Evolutionary conservation across 2,797 vertebrate species (phyloP).

Genomic region (Enteromius afrohamiltoni): DNA sequence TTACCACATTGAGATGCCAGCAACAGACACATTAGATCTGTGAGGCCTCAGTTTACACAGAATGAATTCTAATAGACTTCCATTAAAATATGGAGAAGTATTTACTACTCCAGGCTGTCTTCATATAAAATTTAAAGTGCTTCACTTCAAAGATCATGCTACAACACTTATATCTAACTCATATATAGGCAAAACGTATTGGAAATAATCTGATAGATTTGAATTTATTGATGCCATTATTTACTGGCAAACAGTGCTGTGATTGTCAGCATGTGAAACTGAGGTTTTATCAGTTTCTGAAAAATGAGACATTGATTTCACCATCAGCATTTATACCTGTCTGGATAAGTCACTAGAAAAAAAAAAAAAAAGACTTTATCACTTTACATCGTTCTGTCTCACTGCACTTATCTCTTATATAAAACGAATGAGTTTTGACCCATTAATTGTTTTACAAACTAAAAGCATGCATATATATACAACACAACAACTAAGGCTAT

Average conservation of each 20-base stretch:
- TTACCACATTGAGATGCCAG: constrained; percentile 5
- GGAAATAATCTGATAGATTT: constrained; percentile 7
- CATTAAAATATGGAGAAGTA: constrained; percentile 20
- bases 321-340: neutral
- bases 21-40: constrained; percentile 27
- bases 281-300: neutral
- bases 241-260: constrained; percentile 5
- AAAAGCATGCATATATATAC: neutral
- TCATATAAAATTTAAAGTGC: constrained; percentile 14
- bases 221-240: neutral
- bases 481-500: neutral
- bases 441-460: too few species aligned
- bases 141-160: neutral
- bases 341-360: neutral
- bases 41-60: neutral
- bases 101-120: constrained; percentile 14
- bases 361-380: neutral
- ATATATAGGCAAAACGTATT: neutral
- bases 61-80: constrained; percentile 22
- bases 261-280: constrained; percentile 14
- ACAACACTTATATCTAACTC: neutral
- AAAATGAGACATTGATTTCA: neutral
- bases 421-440: neutral
- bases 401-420: neutral
- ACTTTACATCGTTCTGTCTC: neutral